Percentiles rank a stretch among this genome's conserved stretches.
These are phyloP conservation scores for Saturnia pavonia DNA, from an alignment of 2,888 invertebrate genomes.

Conservation along the genomic window DNA sequence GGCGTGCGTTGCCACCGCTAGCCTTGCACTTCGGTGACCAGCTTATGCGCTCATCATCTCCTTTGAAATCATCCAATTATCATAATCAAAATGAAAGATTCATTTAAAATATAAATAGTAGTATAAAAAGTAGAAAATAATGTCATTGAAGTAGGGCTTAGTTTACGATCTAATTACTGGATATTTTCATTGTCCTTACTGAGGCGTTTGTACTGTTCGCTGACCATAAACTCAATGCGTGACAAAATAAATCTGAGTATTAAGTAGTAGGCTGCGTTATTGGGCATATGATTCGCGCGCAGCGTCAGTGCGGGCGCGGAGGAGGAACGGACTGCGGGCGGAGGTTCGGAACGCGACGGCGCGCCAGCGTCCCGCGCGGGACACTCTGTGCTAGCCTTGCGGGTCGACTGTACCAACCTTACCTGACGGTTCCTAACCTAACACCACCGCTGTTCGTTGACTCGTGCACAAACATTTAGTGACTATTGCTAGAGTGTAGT, in stretches of 20 bases:
- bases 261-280: conserved; percentile 75
- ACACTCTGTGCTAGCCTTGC: conserved; percentile 59
- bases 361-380: conserved; percentile 49
- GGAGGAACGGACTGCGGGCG: conserved; percentile 41
- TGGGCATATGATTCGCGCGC: conserved; percentile 80
- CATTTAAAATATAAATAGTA: not conserved
- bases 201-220: conserved; percentile 46
- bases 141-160: not conserved
- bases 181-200: conserved; percentile 31
- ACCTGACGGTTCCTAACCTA: conserved; percentile 48
- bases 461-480: conserved; percentile 57
- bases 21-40: conserved; percentile 21
- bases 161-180: conserved; percentile 22
- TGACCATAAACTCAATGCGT: conserved; percentile 67
- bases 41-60: not conserved
- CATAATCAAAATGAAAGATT: not conserved
- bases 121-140: not conserved
- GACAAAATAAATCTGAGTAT: conserved; percentile 74
- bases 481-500: conserved; percentile 58
- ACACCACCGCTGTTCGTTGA: conserved; percentile 53
- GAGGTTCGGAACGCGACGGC: conserved; percentile 44
- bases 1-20: conserved; percentile 37
- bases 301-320: conserved; percentile 76
- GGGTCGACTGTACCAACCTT: conserved; percentile 51
- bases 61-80: conserved; percentile 15